These are phyloP conservation scores for Drosophila multiciliata DNA, from an alignment of 2,888 invertebrate genomes.

Conservation along the genomic window DNA sequence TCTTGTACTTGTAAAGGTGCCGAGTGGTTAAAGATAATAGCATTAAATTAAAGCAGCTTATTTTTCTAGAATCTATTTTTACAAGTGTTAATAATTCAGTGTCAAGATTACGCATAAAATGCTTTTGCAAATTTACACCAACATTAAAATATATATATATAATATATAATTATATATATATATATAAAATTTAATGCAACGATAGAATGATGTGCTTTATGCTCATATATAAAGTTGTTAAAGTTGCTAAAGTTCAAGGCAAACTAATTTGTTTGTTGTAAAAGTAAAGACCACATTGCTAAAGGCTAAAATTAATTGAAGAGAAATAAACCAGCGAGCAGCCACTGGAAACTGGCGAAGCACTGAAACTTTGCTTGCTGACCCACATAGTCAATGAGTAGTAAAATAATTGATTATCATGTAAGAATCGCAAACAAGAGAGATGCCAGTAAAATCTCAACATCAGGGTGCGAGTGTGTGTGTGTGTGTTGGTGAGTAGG, in stretches of 20 bases:
- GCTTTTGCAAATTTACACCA: not conserved
- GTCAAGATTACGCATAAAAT: not conserved
- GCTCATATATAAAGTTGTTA: not conserved
- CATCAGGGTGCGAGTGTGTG: not conserved
- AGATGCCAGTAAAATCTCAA: constrained; percentile 57
- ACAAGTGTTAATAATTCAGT: not conserved
- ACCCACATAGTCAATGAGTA: constrained; percentile 81
- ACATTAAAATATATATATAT: not conserved
- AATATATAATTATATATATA: not conserved
- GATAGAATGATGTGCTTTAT: not conserved
- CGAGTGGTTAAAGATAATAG: not conserved
- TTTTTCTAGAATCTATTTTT: not conserved
- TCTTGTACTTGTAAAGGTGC: not conserved
- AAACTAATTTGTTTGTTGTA: constrained; percentile 16
- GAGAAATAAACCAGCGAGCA: constrained; percentile 47
- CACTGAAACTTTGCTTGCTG: constrained; percentile 48
- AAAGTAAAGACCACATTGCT: constrained; percentile 10
- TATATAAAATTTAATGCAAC: not conserved
- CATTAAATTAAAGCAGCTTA: not conserved
- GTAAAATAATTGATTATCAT: constrained; percentile 80
- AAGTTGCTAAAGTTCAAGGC: not conserved
- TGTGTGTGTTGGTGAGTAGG: constrained; percentile 13
- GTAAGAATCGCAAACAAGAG: constrained; percentile 54
- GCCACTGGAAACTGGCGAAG: constrained; percentile 20
- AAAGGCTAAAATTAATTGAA: constrained; percentile 54